phyloP scores from a whole-genome alignment of 2,888 invertebrate genomes.

The Patella depressa region DNA sequence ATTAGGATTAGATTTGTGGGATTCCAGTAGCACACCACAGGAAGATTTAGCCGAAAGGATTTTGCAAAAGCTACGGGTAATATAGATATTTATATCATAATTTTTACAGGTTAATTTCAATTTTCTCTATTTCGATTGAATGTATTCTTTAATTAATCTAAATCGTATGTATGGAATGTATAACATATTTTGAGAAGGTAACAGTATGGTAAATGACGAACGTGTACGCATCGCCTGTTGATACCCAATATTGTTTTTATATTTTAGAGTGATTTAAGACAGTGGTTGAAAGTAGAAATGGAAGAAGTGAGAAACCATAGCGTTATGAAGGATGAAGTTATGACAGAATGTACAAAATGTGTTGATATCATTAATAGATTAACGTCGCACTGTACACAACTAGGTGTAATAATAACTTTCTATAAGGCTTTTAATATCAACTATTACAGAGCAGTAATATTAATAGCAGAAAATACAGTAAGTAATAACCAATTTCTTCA shows the following conservation, averaged over 20 bases:
- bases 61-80: conserved; percentile 34
- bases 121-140: too few species aligned
- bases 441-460: conserved; percentile 59
- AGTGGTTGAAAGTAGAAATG: conserved; percentile 48
- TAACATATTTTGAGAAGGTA: too few species aligned
- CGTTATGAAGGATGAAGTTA: conserved; percentile 55
- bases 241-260: neutral
- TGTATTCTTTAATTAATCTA: too few species aligned
- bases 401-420: conserved; percentile 52
- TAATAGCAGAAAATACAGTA: conserved; percentile 55
- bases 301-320: conserved; percentile 39
- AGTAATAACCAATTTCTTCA: neutral
- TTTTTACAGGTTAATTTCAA: too few species aligned
- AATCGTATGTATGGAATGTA: too few species aligned
- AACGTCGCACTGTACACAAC: conserved; percentile 49
- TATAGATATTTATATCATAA: too few species aligned
- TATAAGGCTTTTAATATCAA: conserved; percentile 57
- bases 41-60: conserved; percentile 47
- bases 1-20: conserved; percentile 55
- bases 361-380: conserved; percentile 47
- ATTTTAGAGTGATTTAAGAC: conserved; percentile 45
- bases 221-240: neutral
- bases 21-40: conserved; percentile 44
- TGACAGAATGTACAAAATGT: conserved; percentile 51
- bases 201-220: too few species aligned